Evolutionary conservation across 2,888 invertebrate species (phyloP).

Genomic region (Aproaerema taeniolella): DNA sequence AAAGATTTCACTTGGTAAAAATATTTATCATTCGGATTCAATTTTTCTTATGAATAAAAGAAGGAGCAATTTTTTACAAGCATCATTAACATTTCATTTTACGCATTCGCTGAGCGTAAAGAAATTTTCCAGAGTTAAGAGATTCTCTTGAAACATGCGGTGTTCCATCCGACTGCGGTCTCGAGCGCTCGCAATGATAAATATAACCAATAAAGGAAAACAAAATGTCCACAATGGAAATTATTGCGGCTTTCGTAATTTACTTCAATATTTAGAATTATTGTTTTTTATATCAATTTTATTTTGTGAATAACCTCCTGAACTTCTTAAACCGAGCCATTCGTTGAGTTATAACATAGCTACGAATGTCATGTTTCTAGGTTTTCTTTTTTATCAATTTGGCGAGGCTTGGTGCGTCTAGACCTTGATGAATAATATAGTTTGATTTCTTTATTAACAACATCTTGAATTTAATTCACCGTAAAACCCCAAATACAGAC

Average conservation of each 20-base stretch:
- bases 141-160: conserved; percentile 44
- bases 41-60: conserved; percentile 7
- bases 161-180: conserved; percentile 48
- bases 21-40: conserved; percentile 1
- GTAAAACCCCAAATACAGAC: no score
- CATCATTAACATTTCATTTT: conserved; percentile 16
- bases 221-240: conserved; percentile 61
- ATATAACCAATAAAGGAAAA: conserved; percentile 66
- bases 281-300: conserved; percentile 5
- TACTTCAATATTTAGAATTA: conserved; percentile 29
- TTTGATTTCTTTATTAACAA: no score
- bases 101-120: conserved; percentile 11
- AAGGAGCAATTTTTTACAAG: conserved; percentile 15
- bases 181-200: conserved; percentile 51
- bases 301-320: conserved; percentile 8
- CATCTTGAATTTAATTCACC: no score
- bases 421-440: no score
- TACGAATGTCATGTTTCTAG: no score
- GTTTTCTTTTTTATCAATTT: no score
- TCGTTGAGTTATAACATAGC: no score
- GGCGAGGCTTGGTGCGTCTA: no score
- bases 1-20: not conserved
- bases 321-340: no score
- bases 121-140: conserved; percentile 31
- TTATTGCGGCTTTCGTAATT: conserved; percentile 41